A percentile compares a stretch with the other conserved stretches of the same genome.
phyloP scores from a whole-genome alignment of 2,113 vertebrate genomes.

The Vulpes lagopus region DNA sequence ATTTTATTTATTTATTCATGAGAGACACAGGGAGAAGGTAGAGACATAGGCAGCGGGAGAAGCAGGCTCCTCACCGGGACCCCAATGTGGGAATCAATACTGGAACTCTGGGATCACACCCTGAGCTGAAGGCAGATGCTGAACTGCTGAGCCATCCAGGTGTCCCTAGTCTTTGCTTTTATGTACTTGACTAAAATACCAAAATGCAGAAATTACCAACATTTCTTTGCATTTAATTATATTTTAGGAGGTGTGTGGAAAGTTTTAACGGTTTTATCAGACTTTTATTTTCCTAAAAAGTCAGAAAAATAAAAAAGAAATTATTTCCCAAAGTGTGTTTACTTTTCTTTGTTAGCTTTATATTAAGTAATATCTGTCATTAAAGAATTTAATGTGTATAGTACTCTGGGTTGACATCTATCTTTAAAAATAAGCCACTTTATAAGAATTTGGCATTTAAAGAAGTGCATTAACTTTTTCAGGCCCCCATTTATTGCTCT shows the following conservation, averaged over 20 bases:
- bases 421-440: conserved; percentile 50
- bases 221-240: neutral
- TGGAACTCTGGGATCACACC: too few species aligned
- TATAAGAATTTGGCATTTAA: conserved; percentile 43
- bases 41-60: too few species aligned
- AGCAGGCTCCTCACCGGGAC: too few species aligned
- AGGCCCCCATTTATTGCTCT: neutral
- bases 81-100: too few species aligned
- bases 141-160: too few species aligned
- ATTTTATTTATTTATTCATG: too few species aligned
- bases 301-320: neutral
- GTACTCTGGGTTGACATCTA: neutral
- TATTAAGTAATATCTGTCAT: conserved; percentile 26
- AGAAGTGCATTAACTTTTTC: conserved; percentile 33
- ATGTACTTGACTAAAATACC: neutral
- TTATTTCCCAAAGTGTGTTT: neutral
- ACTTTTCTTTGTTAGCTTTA: conserved; percentile 27
- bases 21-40: too few species aligned
- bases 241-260: neutral
- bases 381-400: neutral
- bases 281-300: neutral
- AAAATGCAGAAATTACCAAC: neutral
- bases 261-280: conserved; percentile 3
- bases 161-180: too few species aligned
- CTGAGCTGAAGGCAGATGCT: too few species aligned